phyloP scores from a whole-genome alignment of 2,888 invertebrate genomes.

The Microctonus aethiopoides region DNA sequence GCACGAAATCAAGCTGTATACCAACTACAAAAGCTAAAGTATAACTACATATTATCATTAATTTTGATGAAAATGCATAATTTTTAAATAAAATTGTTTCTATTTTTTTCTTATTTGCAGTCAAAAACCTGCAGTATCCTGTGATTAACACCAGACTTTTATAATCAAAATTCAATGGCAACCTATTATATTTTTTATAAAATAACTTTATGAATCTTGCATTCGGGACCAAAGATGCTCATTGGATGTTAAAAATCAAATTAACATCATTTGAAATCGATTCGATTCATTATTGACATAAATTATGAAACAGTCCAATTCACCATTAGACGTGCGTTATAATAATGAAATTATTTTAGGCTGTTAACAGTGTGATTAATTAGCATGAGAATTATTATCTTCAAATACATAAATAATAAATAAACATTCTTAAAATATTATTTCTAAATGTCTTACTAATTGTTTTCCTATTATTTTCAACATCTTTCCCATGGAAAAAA shows the following conservation, averaged over 20 bases:
- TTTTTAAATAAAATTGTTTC: constrained; percentile 1
- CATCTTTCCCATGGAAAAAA: no score
- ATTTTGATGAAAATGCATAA: neutral
- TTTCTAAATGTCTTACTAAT: no score
- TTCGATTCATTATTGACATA: constrained; percentile 30
- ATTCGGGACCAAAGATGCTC: constrained; percentile 52
- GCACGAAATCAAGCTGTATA: constrained; percentile 44
- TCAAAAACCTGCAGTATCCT: constrained; percentile 57
- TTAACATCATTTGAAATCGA: constrained; percentile 25
- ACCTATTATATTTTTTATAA: constrained; percentile 48
- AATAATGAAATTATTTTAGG: constrained; percentile 44
- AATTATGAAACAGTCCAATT: constrained; percentile 29
- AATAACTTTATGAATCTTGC: constrained; percentile 41
- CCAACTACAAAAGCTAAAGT: constrained; percentile 53
- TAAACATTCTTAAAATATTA: neutral
- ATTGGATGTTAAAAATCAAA: constrained; percentile 8
- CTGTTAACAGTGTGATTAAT: constrained; percentile 45
- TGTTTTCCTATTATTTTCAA: no score
- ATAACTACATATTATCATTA: constrained; percentile 18
- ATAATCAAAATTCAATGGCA: constrained; percentile 27
- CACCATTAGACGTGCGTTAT: constrained; percentile 42
- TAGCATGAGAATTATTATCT: constrained; percentile 12
- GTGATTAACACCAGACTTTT: constrained; percentile 47
- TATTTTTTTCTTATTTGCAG: constrained; percentile 44
- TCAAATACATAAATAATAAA: neutral